Evolutionary conservation across 1,140 invertebrate species (phyloP).

Genomic region (Sycophaga agraensis): DNA sequence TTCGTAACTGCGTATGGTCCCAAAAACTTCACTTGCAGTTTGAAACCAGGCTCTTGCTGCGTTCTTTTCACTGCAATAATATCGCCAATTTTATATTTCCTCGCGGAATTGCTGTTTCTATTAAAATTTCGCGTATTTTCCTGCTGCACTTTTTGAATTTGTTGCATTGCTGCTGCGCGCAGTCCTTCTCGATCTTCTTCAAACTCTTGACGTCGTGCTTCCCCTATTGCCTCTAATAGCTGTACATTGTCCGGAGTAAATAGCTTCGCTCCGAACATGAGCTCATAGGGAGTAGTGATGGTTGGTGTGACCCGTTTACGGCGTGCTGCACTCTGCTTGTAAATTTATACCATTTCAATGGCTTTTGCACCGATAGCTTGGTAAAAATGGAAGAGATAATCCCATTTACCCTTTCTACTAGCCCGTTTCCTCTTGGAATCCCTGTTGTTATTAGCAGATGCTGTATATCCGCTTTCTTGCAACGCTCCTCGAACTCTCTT

Average conservation of each 20-base stretch:
- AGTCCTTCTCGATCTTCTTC: not conserved
- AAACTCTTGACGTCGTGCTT: not conserved
- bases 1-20: not conserved
- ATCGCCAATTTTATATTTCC: not conserved
- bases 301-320: not conserved
- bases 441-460: too few relatives aligned
- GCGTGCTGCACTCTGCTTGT: not conserved
- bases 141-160: not conserved
- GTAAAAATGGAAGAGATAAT: too few relatives aligned
- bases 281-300: not conserved
- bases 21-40: not conserved
- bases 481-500: constrained; percentile 28
- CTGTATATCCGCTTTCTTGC: constrained; percentile 32
- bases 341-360: not conserved
- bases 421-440: constrained; percentile 39
- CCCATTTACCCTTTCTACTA: constrained; percentile 35
- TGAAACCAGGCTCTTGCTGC: not conserved
- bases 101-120: not conserved
- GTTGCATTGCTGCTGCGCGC: not conserved
- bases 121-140: not conserved
- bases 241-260: not conserved
- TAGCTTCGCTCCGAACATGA: not conserved
- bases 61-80: not conserved
- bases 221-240: not conserved
- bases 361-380: not conserved